Percentiles rank a stretch among this genome's conserved stretches.
These are phyloP conservation scores for Hydractinia echinata DNA, from an alignment of 30 jellyfish, hydroid and myxozoan species.

Conservation along the genomic window DNA sequence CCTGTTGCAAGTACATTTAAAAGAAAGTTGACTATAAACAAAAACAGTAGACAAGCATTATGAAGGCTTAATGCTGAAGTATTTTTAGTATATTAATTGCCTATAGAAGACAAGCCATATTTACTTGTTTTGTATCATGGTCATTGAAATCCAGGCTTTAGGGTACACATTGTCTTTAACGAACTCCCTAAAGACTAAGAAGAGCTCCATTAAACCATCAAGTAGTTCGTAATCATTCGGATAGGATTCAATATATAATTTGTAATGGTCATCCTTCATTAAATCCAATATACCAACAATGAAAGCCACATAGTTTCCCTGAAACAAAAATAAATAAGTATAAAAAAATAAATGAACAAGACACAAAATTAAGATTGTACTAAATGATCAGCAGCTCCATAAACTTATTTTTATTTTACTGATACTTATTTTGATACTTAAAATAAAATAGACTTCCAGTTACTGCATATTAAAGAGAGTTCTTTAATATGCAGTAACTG, in stretches of 20 bases:
- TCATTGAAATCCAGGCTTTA: constrained; percentile 93
- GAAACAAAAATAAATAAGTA: neutral
- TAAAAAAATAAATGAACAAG: neutral
- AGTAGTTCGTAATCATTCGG: constrained; percentile 56
- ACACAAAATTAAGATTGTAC: neutral
- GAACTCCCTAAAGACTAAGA: constrained; percentile 86
- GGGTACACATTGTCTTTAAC: constrained; percentile 87
- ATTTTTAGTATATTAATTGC: too few relatives aligned
- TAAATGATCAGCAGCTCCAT: too few relatives aligned
- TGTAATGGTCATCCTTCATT: constrained; percentile 88
- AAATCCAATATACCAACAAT: constrained; percentile 86
- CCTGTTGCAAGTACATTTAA: too few relatives aligned
- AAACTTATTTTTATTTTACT: too few relatives aligned
- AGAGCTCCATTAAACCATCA: constrained; percentile 83
- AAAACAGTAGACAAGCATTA: too few relatives aligned
- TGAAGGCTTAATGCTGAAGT: too few relatives aligned
- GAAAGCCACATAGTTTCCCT: constrained; percentile 96
- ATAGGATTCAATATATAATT: constrained; percentile 55
- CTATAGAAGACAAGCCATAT: too few relatives aligned
- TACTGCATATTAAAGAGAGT: too few relatives aligned
- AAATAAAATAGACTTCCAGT: too few relatives aligned
- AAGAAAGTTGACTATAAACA: too few relatives aligned
- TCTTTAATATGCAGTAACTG: too few relatives aligned
- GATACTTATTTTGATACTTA: too few relatives aligned
- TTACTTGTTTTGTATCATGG: constrained; percentile 91